Conservation (phyloP, 2,888 invertebrate species). For the Mesorhabditis spiculigera region DNA sequence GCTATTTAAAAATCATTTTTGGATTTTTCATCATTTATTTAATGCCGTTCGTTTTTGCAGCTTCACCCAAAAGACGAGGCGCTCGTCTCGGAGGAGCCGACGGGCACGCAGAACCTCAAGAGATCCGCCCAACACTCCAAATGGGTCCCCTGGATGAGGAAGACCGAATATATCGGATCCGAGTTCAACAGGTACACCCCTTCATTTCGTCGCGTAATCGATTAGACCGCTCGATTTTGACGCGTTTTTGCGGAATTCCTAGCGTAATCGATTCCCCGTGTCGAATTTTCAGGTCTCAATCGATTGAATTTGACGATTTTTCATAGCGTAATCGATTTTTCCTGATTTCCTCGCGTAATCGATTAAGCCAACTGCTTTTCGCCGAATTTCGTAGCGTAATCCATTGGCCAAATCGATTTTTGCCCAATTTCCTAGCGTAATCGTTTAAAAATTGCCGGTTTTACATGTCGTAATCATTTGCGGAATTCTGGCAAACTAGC, state of each 20-base stretch:
- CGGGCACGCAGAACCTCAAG: constrained; percentile 67
- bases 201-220: not conserved
- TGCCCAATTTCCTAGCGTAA: not conserved
- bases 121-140: constrained; percentile 88
- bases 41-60: constrained; percentile 8
- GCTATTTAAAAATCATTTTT: no score
- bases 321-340: not conserved
- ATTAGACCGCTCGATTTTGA: not conserved
- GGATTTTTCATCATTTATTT: no score
- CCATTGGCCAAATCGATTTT: no score
- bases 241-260: no score
- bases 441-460: not conserved
- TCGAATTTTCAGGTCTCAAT: no score
- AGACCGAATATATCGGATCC: constrained; percentile 97
- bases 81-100: constrained; percentile 82
- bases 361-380: no score
- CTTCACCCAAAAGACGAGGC: constrained; percentile 83
- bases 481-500: not conserved
- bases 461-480: no score
- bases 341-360: no score
- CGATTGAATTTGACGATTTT: no score
- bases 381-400: no score
- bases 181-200: constrained; percentile 81
- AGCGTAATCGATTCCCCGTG: no score
- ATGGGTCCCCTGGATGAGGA: constrained; percentile 93